phyloP scores from a whole-genome alignment of 2,797 vertebrate species.

The Rhinogobio ventralis region DNA sequence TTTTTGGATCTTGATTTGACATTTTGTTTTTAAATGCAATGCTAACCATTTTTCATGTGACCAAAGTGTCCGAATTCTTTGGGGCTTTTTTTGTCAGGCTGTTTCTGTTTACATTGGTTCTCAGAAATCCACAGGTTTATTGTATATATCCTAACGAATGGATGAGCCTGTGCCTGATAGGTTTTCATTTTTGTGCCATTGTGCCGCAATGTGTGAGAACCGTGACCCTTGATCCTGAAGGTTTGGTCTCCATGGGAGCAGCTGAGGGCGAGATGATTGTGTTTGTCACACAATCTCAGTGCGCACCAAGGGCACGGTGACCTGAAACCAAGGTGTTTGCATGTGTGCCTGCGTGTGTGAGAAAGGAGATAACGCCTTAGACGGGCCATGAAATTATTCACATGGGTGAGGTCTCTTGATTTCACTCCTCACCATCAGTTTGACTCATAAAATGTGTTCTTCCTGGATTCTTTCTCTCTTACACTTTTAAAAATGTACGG shows the following conservation, averaged over 20 bases:
- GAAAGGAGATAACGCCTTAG: constrained; percentile 66
- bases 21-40: too few relatives aligned
- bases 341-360: constrained; percentile 56
- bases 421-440: constrained; percentile 69
- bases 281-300: constrained; percentile 60
- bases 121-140: not conserved
- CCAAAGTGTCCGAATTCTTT: not conserved
- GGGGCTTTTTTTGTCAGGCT: not conserved
- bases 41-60: too few relatives aligned
- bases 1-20: not conserved
- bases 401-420: constrained; percentile 70
- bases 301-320: constrained; percentile 75
- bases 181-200: constrained; percentile 31
- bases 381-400: constrained; percentile 74
- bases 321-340: constrained; percentile 73
- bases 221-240: constrained; percentile 40
- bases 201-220: constrained; percentile 27
- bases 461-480: constrained; percentile 27
- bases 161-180: constrained; percentile 6
- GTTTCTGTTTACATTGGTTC: not conserved
- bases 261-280: constrained; percentile 47
- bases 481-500: not conserved
- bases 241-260: constrained; percentile 48
- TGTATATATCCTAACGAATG: not conserved
- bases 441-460: constrained; percentile 44